A percentile compares a stretch with the other conserved stretches of the same genome.
phyloP scores from a whole-genome alignment of 2,797 vertebrate genomes.

The Lagodon rhomboides region DNA sequence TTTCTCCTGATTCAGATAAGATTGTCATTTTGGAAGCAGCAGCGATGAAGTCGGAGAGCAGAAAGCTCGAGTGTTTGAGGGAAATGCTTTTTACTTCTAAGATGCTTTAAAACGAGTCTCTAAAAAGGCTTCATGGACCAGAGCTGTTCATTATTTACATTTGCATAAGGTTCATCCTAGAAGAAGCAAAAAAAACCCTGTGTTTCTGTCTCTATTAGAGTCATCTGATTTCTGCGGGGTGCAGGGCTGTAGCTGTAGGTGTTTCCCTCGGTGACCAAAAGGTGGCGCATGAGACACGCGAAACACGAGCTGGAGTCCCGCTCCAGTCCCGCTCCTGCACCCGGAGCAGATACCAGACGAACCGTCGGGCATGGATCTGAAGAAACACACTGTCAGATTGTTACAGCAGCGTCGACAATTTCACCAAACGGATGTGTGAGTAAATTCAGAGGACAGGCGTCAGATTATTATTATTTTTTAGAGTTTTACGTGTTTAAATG shows the following conservation, averaged over 20 bases:
- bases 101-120: background rate
- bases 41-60: background rate
- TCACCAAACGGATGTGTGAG: background rate
- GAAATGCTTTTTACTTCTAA: background rate
- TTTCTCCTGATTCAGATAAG: background rate
- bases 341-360: conserved; percentile 27
- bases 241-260: background rate
- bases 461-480: background rate
- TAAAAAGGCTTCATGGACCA: too few species aligned
- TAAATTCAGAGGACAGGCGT: background rate
- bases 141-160: background rate
- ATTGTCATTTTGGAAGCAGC: conserved; percentile 24
- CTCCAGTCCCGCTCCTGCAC: conserved; percentile 38
- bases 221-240: conserved; percentile 5
- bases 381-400: conserved; percentile 8
- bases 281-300: conserved; percentile 86
- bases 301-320: conserved; percentile 37
- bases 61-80: background rate
- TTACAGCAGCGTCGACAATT: background rate
- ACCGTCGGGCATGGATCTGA: conserved; percentile 40
- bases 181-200: background rate
- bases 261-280: conserved; percentile 72
- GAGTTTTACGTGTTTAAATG: conserved; percentile 3
- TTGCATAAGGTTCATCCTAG: background rate
- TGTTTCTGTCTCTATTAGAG: background rate